These are phyloP conservation scores for Pantherophis vulpinus DNA, from an alignment of 2,797 vertebrate species.

Conservation along the genomic window DNA sequence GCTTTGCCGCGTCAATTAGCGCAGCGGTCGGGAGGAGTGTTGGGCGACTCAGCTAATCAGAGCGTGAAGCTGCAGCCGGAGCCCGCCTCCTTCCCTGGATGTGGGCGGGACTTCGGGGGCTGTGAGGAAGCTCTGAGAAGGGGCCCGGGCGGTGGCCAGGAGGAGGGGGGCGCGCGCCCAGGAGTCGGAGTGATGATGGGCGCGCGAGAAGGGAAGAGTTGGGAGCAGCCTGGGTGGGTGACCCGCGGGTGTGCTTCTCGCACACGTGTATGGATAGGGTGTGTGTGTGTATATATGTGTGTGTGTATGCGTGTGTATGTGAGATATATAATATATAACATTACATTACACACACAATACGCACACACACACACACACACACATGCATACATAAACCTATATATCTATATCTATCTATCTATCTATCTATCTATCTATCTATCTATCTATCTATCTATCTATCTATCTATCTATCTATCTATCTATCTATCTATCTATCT, in stretches of 20 bases:
- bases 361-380: fast-evolving
- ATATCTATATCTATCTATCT: no score
- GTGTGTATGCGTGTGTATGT: no score
- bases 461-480: no score
- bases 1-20: fast-evolving
- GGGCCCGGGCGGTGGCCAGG: conserved; percentile 27
- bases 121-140: conserved; percentile 2
- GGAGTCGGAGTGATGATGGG: background rate
- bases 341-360: no score
- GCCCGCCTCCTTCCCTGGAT: background rate
- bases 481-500: no score
- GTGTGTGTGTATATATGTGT: no score
- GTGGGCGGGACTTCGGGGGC: conserved; percentile 13
- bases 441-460: no score
- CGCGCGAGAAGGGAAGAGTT: background rate
- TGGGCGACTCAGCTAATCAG: background rate
- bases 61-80: fast-evolving
- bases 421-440: no score
- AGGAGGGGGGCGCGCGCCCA: background rate
- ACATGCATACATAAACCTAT: no score
- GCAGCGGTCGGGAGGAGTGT: background rate
- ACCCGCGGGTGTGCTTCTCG: background rate
- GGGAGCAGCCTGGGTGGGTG: background rate
- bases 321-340: no score
- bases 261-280: background rate